Base-by-base conservation (phyloP, 2,113 vertebrate species). In the Pelmatolapia mariae region DNA sequence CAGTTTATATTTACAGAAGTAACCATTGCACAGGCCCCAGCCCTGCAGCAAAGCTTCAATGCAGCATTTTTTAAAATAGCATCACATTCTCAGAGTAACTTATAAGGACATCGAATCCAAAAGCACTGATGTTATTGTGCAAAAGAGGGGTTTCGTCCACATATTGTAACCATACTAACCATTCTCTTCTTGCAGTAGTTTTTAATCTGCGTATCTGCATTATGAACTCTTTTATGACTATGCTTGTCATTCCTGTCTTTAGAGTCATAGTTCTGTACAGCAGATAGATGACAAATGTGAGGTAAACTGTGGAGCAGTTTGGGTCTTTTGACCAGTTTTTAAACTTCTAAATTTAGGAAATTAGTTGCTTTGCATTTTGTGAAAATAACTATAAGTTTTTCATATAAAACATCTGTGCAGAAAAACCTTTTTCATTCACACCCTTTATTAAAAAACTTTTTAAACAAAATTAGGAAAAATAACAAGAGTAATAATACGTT, bases 1-100 rank as follows among this genome's bases (percentile, higher is more conserved):
- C 84, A 92, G 88, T 92, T 91, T 90, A 90, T 90, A 91, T 95
- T 92, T 93, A 92, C 91, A 94, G 81, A 91, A 85, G 73, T 78
- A 78, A 78, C 73, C 26, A 78, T 52, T 80, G 63, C 83, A 16
- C 68, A 79, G 85, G 59, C 54, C 8, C 22, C 88, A 12, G 56
- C n/a, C 47, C 71, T 43, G 79, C 90, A 89, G 87, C 81, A 80
- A 33, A 68, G 73, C 86, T 53, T 80, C 57, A 66, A 79, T 89
- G 31, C n/a, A 61, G 53, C 36, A 50, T 24, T 59, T 59, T 83
- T 53, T 47, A 12, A 78, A 66, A 88, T 80, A 6, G 40, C 50
- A 29, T 71, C 59, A 83, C 10, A 6, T 57, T 87, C 63, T 80
- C 84, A 61, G 29, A 45, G 47, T 29, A 31, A 86, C 33, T 86